A percentile compares a stretch with the other conserved stretches of the same genome.
phyloP scores from a whole-genome alignment of 2,888 invertebrate genomes.

The Tenthredo notha region DNA sequence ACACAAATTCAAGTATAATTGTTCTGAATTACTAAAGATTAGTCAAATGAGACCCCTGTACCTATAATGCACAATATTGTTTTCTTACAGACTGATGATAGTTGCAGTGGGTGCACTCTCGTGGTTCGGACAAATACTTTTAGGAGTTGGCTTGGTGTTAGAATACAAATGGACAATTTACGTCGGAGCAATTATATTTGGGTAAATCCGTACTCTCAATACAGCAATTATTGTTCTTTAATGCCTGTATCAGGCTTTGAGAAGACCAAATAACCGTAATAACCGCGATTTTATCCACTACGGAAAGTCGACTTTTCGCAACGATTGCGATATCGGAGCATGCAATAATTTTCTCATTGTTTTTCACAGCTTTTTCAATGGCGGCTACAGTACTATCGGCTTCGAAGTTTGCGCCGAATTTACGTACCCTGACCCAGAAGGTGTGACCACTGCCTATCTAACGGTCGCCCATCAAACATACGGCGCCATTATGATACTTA shows the following conservation, averaged over 20 bases:
- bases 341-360: not conserved
- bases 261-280: not conserved
- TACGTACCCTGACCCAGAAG: slow-evolving; percentile 87
- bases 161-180: slow-evolving; percentile 72
- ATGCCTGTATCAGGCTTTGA: not conserved
- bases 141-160: slow-evolving; percentile 66
- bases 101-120: slow-evolving; percentile 68
- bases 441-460: slow-evolving; percentile 85
- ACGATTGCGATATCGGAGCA: not conserved
- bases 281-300: not conserved
- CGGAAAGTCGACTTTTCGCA: not conserved
- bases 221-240: not conserved
- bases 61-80: not conserved
- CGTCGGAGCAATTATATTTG: slow-evolving; percentile 66
- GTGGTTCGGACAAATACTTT: slow-evolving; percentile 70
- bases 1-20: slow-evolving; percentile 82
- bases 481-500: slow-evolving; percentile 71
- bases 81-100: slow-evolving; percentile 81
- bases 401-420: slow-evolving; percentile 89
- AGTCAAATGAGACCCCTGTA: not conserved
- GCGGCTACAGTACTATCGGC: slow-evolving; percentile 86
- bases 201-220: slow-evolving; percentile 63
- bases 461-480: slow-evolving; percentile 80
- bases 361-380: slow-evolving; percentile 85
- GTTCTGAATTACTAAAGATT: not conserved